Evolutionary conservation across 2,113 vertebrate species (phyloP), one percentile per base, ranked within the genome.

Genomic region (Phyllostomus discolor): DNA sequence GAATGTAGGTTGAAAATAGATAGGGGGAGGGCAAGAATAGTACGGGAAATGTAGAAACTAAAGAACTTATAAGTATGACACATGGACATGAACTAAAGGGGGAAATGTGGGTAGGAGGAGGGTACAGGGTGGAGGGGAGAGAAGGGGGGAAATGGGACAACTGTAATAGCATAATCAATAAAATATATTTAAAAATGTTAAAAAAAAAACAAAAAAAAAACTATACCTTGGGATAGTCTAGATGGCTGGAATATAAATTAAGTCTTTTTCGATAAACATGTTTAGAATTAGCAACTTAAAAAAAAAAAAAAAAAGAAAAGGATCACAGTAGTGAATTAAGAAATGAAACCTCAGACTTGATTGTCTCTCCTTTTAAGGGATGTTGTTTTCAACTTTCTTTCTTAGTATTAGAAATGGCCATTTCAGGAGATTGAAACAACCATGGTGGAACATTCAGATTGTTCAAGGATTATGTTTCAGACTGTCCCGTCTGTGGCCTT

Each of bases 361-460:
- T 82, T 76, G 10, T 92, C 48, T 88, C 69, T 92, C 46, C 78
- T 93, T 92, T 88, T 83, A 88, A 72, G 10, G 33, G 43, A 50
- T 90, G 20, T 57, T 96, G 70, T 78, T 97, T 87, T 85, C 72
- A 67, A 52, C 59, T 96, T 94, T 33, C 88, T 93, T 95, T 88
- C 78, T 91, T 96, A 62, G 31, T 43, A 3, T 86, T 85, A 59
- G 22, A 78, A 67, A 72, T 41, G 46, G 6, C 12, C 69, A 48
- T 94, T 67, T 48, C 33, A 79, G 86, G n/a, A 96, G 75, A 75
- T 28, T 67, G 52, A 46, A 95, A 78, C 57, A 81, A 16, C 59
- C 26, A 1, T 26, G 62, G 70, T 54, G 24, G 43, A 66, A 59
- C 28, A 38, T 76, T 90, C 17, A 57, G 8, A 41, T 48, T 78